Evolutionary conservation across 2,113 vertebrate species (phyloP).

Genomic region (Chionomys nivalis): DNA sequence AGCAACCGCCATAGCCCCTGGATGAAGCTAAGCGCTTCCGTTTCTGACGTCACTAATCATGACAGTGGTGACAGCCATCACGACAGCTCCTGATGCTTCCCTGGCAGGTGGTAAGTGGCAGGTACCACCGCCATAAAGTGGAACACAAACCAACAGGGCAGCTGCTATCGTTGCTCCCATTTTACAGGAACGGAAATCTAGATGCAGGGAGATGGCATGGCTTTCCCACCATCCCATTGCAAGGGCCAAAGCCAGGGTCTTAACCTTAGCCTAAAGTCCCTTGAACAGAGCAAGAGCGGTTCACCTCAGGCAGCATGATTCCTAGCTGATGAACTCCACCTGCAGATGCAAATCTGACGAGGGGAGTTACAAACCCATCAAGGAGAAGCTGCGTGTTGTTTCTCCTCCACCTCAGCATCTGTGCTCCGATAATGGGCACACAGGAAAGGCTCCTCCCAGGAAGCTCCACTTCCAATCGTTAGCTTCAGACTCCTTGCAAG

Average conservation of each 20-base stretch:
- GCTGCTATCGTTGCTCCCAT: not conserved
- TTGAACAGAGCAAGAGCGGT: not conserved
- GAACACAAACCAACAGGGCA: not conserved
- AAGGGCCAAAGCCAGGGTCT: not conserved
- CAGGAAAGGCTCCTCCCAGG: not conserved
- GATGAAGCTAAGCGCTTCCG: not conserved
- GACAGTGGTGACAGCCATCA: not conserved
- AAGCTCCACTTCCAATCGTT: not conserved
- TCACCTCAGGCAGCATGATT: not conserved
- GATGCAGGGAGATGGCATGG: not conserved
- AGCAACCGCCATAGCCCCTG: too few relatives aligned
- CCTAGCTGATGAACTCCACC: not conserved
- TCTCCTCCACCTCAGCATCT: not conserved
- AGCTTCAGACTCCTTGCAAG: not conserved
- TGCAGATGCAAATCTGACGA: not conserved
- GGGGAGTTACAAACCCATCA: too few relatives aligned
- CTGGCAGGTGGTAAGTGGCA: too few relatives aligned
- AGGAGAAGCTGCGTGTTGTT: not conserved
- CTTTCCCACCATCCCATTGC: not conserved
- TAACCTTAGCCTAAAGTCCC: not conserved
- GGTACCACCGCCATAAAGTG: not conserved
- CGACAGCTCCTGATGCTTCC: not conserved
- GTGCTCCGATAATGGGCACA: not conserved
- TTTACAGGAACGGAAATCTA: not conserved
- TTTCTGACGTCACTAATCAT: not conserved